phyloP scores from a whole-genome alignment of 2,888 invertebrate genomes.

The Sesia bembeciformis region DNA sequence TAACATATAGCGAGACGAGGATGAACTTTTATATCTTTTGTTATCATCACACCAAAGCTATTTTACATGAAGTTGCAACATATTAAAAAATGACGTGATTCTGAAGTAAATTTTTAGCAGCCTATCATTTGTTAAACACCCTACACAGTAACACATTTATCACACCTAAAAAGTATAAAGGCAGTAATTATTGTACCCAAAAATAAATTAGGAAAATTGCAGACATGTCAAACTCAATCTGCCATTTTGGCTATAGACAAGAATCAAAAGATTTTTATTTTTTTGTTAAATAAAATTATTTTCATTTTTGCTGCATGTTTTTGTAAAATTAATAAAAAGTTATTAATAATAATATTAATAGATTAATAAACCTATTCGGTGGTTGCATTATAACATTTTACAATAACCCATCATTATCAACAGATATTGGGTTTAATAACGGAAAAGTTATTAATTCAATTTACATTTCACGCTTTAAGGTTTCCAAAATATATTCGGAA shows the following conservation, averaged over 20 bases:
- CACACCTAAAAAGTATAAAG: slow-evolving; percentile 31
- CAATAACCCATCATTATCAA: no score
- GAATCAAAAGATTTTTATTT: no score
- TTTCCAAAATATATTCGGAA: no score
- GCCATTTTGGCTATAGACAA: slow-evolving; percentile 63
- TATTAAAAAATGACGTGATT: slow-evolving; percentile 19
- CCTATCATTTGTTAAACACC: slow-evolving; percentile 10
- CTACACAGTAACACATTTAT: slow-evolving; percentile 24
- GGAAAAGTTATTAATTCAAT: no score
- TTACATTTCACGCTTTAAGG: no score
- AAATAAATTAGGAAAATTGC: slow-evolving; percentile 66
- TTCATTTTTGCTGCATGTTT: no score
- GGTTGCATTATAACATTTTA: no score
- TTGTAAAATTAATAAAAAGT: no score
- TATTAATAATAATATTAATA: no score
- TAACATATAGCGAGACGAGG: slow-evolving; percentile 48
- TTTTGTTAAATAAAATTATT: no score
- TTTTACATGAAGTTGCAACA: slow-evolving; percentile 53
- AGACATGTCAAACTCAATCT: slow-evolving; percentile 59
- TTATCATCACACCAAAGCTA: slow-evolving; percentile 64
- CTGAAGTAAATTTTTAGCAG: slow-evolving; percentile 12
- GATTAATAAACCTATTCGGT: no score
- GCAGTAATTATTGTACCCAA: slow-evolving; percentile 48
- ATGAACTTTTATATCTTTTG: slow-evolving; percentile 70
- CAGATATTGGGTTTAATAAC: no score